Percentiles rank a stretch among this genome's conserved stretches.
Evolutionary conservation across 1,140 invertebrate species (phyloP).

Genomic region (Daktulosphaira vitifoliae): DNA sequence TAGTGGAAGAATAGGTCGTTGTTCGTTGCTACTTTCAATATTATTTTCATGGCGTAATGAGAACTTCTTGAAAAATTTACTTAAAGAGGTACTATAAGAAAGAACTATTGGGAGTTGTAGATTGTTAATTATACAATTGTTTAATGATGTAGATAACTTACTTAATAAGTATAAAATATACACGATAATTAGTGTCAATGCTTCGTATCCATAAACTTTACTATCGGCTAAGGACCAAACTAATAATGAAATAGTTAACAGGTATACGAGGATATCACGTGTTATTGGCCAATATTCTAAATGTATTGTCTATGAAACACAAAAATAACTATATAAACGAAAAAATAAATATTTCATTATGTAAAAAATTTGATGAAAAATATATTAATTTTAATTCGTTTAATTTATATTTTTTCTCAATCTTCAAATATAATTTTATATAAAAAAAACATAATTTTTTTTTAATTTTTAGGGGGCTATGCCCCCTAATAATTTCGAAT

Average conservation of each 20-base stretch:
- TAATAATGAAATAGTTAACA: slow-evolving; percentile 54
- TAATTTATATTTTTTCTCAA: no score
- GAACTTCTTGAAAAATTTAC: slow-evolving; percentile 12
- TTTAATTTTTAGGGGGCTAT: no score
- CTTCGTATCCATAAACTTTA: slow-evolving; percentile 56
- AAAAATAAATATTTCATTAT: no score
- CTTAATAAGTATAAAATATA: slow-evolving; percentile 51
- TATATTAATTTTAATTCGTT: no score
- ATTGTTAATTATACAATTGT: background rate
- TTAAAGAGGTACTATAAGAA: slow-evolving; percentile 20
- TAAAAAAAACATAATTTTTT: no score
- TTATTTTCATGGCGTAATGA: background rate
- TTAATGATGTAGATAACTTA: slow-evolving; percentile 39
- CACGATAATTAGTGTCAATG: slow-evolving; percentile 47
- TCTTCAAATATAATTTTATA: no score
- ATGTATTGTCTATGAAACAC: slow-evolving; percentile 47
- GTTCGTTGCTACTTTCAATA: background rate
- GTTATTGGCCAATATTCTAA: slow-evolving; percentile 59
- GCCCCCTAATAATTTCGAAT: no score
- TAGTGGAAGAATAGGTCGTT: slow-evolving; percentile 5
- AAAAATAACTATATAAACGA: no score
- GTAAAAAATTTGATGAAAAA: no score
- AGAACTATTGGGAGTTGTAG: slow-evolving; percentile 28
- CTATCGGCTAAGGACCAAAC: slow-evolving; percentile 53
- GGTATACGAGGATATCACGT: slow-evolving; percentile 56